phyloP scores from a whole-genome alignment of 2,888 invertebrate species.

The Unio pictorum region DNA sequence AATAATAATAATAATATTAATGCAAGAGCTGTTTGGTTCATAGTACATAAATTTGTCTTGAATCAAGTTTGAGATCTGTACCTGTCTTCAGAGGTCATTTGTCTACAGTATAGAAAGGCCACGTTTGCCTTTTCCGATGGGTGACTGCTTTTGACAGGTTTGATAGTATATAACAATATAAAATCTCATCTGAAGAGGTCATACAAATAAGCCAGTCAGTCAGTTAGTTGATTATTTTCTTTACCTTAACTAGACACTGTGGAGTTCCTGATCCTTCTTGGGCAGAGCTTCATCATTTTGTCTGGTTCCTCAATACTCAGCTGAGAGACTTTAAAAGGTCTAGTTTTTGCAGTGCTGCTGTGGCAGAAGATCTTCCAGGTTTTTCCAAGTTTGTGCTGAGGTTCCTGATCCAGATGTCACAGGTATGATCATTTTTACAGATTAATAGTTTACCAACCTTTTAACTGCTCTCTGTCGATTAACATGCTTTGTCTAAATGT shows the following conservation, averaged over 20 bases:
- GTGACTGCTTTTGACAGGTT: too few species aligned
- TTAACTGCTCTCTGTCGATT: not conserved
- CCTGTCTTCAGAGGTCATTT: too few species aligned
- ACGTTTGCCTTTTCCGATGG: too few species aligned
- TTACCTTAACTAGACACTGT: constrained; percentile 38
- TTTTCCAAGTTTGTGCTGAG: constrained; percentile 55
- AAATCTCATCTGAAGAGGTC: too few species aligned
- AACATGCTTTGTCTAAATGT: too few species aligned
- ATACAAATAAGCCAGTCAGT: not conserved
- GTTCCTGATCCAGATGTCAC: constrained; percentile 59
- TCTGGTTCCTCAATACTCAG: constrained; percentile 60
- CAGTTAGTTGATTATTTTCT: not conserved
- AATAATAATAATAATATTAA: too few species aligned
- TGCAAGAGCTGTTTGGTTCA: too few species aligned
- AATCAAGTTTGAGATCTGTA: too few species aligned
- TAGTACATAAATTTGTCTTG: too few species aligned
- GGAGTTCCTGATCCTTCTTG: constrained; percentile 52
- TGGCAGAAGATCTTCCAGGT: constrained; percentile 52
- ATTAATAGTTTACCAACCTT: not conserved
- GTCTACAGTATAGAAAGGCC: too few species aligned
- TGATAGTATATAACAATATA: too few species aligned
- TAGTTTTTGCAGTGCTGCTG: constrained; percentile 41
- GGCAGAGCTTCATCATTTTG: constrained; percentile 59
- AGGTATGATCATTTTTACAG: constrained; percentile 25
- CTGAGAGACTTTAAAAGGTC: constrained; percentile 53